phyloP scores from a whole-genome alignment of 1,140 invertebrate species.

The Hycleus phaleratus region DNA sequence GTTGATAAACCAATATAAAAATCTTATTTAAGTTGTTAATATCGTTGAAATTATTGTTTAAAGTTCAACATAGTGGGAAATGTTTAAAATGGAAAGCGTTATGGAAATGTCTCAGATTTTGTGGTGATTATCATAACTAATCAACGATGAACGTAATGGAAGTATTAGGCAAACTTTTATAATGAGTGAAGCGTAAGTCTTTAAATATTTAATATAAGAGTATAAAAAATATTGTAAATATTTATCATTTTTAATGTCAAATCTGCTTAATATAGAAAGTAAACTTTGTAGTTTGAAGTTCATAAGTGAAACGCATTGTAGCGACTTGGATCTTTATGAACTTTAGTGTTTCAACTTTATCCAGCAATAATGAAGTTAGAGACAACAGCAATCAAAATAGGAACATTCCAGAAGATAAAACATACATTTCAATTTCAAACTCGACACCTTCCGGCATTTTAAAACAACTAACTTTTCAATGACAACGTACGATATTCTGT shows the following conservation, averaged over 20 bases:
- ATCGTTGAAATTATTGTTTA: background rate
- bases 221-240: background rate
- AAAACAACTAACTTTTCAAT: background rate
- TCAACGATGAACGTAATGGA: slow-evolving; percentile 13
- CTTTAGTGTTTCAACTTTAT: slow-evolving; percentile 17
- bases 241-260: slow-evolving; percentile 2
- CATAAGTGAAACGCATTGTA: slow-evolving; percentile 15
- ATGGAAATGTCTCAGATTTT: no score
- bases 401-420: slow-evolving; percentile 12
- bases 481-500: background rate
- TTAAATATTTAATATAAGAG: background rate
- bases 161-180: slow-evolving; percentile 3
- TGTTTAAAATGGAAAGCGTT: background rate
- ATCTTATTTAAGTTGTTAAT: slow-evolving; percentile 5
- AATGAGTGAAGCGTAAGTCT: slow-evolving; percentile 4
- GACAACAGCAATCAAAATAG: slow-evolving; percentile 16
- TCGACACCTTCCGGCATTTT: background rate
- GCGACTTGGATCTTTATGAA: slow-evolving; percentile 13
- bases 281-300: slow-evolving; percentile 8
- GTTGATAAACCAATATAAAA: no score
- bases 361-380: slow-evolving; percentile 15
- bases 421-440: slow-evolving; percentile 9
- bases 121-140: background rate
- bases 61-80: background rate
- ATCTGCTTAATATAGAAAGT: slow-evolving; percentile 5